Base-by-base conservation (phyloP, 2,888 invertebrate species). In the Halictus ligatus region DNA sequence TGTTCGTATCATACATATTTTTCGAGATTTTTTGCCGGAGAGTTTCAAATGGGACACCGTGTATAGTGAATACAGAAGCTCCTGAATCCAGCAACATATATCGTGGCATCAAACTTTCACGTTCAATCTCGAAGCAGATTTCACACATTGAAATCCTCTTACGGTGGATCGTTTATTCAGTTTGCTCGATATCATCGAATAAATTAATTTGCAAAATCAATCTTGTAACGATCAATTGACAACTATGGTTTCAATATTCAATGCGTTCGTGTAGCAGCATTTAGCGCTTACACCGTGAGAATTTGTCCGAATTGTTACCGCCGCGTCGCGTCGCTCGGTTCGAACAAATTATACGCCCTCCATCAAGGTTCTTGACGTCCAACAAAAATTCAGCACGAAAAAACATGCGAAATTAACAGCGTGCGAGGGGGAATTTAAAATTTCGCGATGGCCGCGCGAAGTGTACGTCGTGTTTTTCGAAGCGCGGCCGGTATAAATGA, bases 401-500 rank as follows among this genome's bases (percentile, higher is more conserved):
- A 29, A 64, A 0, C 64, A 64, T 29, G 29, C 18, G 18, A 8
- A 64, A 18, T 64, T 29, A 29, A 64, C 18, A 18, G 29, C 29
- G 29, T 2, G 6, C 29, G 64, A 29, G 69, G 5, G 69, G 69
- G 35, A 69, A 69, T 35, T 69, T 21, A 40, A 83, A 83, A 83
- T 78, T 75, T 75, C 58, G 21, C 18, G 60, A 60, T 29, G 69
- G 60, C 13, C 40, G 18, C 48, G 67, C 46, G 58, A 54, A 75
- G 78, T 29, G 69, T 75, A 21, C 74, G 58, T 13, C 13, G 71
- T 50, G 43, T 58, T 84, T 75, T 75, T 54, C 78, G 29, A 54
- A 58, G 15, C 18, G 13, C 29, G 69, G 21, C 15, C 46, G 35
- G 60, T 46, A 78, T 60, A 75, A 84, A 84, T 71, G 84, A 78